These are phyloP conservation scores for Philotrypesis tridentata DNA, from an alignment of 1,140 invertebrate genomes.

Conservation along the genomic window DNA sequence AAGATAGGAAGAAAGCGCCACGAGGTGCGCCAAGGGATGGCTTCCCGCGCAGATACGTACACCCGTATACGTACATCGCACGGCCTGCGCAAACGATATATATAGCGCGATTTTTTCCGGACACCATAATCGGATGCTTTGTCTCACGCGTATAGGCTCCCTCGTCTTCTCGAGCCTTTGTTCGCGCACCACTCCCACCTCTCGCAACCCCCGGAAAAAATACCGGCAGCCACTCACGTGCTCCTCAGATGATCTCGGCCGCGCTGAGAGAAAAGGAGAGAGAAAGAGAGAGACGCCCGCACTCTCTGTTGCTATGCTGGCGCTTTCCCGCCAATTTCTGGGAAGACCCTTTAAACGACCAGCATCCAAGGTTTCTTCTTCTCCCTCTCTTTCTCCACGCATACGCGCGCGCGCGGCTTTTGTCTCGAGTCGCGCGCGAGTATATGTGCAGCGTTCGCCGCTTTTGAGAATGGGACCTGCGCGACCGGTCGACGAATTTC, in stretches of 20 bases:
- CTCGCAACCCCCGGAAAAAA: neutral
- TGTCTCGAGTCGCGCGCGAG: slow-evolving; percentile 13
- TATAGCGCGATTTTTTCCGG: slow-evolving; percentile 17
- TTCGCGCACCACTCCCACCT: slow-evolving; percentile 19
- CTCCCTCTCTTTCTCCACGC: neutral
- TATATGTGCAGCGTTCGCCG: neutral
- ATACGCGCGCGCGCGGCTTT: slow-evolving; percentile 12
- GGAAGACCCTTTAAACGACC: slow-evolving; percentile 46
- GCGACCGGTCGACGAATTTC: neutral
- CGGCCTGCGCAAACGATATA: too few relatives aligned
- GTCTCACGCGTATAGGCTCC: slow-evolving; percentile 22
- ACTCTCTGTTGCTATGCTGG: neutral
- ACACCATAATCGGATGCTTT: slow-evolving; percentile 32
- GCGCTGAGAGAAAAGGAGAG: neutral
- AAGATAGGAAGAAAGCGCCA: neutral
- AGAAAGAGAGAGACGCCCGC: neutral
- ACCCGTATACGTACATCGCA: too few relatives aligned
- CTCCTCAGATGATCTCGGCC: slow-evolving; percentile 30
- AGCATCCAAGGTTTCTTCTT: slow-evolving; percentile 29
- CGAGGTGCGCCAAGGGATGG: neutral
- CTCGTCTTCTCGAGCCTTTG: slow-evolving; percentile 9
- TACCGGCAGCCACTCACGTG: slow-evolving; percentile 39
- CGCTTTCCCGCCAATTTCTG: slow-evolving; percentile 47
- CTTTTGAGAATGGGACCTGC: neutral
- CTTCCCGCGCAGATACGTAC: too few relatives aligned